phyloP scores from a whole-genome alignment of 92 coral and sea anemone species.

The Plumapathes pennacea region DNA sequence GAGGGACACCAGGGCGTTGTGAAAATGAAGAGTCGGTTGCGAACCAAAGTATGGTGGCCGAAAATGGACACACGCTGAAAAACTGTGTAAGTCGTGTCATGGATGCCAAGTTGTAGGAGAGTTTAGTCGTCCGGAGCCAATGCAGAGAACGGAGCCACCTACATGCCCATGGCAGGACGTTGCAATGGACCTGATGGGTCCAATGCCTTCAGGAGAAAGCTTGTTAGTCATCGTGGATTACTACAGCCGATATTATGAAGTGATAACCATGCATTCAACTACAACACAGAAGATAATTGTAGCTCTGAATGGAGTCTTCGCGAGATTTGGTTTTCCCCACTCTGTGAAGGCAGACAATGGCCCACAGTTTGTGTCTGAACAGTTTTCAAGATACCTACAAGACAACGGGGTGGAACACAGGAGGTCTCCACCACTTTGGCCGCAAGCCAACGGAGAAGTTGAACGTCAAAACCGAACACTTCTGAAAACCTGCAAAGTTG shows the following conservation, averaged over 20 bases:
- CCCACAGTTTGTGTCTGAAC: conserved; percentile 5
- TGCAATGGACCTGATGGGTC: conserved; percentile 22
- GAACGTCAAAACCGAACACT: conserved; percentile 19
- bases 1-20: conserved; percentile 29
- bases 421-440: conserved; percentile 8
- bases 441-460: conserved; percentile 18
- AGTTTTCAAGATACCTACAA: conserved; percentile 7
- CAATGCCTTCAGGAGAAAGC: conserved; percentile 14
- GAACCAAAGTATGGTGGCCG: conserved; percentile 26
- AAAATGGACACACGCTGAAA: conserved; percentile 15
- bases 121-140: conserved; percentile 12
- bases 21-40: conserved; percentile 13
- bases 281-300: conserved; percentile 9
- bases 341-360: conserved; percentile 16
- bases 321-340: conserved; percentile 21
- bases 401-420: conserved; percentile 27
- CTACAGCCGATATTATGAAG: conserved; percentile 17
- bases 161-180: conserved; percentile 19
- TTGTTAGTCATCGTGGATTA: conserved; percentile 9
- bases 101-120: conserved; percentile 20
- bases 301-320: neutral
- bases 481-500: conserved; percentile 1
- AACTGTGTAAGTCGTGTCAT: conserved; percentile 21
- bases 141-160: conserved; percentile 2
- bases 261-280: conserved; percentile 8